Evolutionary conservation across 2,797 vertebrate species (phyloP).

Genomic region (Amniataba percoides): DNA sequence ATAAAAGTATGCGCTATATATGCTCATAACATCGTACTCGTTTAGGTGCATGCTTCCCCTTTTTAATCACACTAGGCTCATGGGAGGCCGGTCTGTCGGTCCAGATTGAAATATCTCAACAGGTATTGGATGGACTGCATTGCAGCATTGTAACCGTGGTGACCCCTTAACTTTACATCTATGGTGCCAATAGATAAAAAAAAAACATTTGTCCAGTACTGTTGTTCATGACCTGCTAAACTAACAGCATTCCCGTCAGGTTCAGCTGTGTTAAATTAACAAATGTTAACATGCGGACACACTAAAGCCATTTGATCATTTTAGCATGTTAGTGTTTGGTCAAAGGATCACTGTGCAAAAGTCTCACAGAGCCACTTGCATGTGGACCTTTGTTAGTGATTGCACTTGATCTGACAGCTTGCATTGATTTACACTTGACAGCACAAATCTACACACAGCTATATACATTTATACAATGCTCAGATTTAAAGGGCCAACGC

Average conservation of each 20-base stretch:
- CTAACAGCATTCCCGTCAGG: neutral
- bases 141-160: neutral
- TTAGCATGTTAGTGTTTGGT: neutral
- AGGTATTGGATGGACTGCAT: neutral
- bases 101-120: neutral
- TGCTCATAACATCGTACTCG: neutral
- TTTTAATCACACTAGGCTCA: neutral
- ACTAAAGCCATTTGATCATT: neutral
- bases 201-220: neutral
- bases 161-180: too few species aligned
- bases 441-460: neutral
- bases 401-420: neutral
- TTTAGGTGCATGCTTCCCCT: neutral
- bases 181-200: neutral
- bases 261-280: neutral
- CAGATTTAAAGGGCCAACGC: neutral
- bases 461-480: neutral
- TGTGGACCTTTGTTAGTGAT: too few species aligned
- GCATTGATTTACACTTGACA: neutral
- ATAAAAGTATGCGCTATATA: neutral
- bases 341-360: neutral
- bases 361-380: neutral
- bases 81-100: neutral
- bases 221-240: neutral
- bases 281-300: neutral